phyloP scores from a whole-genome alignment of 64 coral and sea anemone genomes.

The Actinia equina region DNA sequence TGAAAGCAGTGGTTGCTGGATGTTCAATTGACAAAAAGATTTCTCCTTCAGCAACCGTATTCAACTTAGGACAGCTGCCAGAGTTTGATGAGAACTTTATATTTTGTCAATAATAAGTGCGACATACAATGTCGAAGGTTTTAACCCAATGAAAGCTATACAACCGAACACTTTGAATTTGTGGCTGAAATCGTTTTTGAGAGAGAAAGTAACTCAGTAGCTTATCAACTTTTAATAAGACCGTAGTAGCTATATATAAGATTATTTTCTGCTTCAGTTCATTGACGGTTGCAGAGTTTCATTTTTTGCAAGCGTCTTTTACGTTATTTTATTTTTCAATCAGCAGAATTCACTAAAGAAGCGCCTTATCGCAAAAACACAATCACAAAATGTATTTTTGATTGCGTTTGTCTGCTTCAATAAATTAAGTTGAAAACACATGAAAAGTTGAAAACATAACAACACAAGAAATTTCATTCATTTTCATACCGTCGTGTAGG shows the following conservation, averaged over 20 bases:
- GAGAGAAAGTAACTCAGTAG: neutral
- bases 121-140: neutral
- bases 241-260: neutral
- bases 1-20: neutral
- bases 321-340: neutral
- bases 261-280: neutral
- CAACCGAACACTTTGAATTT: too few relatives aligned
- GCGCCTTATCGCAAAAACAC: neutral
- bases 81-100: constrained; percentile 5
- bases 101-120: constrained; percentile 2
- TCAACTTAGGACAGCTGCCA: neutral
- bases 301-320: neutral
- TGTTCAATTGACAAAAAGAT: neutral
- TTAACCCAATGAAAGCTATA: neutral
- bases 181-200: too few relatives aligned
- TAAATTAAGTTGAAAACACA: neutral
- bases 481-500: neutral
- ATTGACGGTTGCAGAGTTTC: neutral
- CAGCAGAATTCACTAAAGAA: neutral
- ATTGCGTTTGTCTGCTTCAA: neutral
- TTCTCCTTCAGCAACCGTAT: neutral
- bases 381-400: neutral
- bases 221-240: neutral
- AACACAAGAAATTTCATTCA: neutral
- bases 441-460: neutral